Evolutionary conservation across 2,797 vertebrate genomes (phyloP).

Genomic region (Toxotes lorentzi): DNA sequence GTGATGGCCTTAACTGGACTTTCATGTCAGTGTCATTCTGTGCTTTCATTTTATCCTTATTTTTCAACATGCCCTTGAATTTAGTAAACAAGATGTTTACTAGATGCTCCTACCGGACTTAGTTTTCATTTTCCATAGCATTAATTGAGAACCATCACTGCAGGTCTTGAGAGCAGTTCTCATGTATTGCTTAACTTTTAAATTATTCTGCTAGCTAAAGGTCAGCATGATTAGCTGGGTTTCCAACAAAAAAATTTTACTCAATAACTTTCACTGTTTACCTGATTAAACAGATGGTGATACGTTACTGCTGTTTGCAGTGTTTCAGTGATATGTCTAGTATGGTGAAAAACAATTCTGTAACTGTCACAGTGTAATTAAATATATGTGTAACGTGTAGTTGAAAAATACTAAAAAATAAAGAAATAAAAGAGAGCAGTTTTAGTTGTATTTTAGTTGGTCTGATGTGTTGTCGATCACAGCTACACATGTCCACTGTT

Average conservation of each 20-base stretch:
- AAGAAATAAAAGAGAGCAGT: not conserved
- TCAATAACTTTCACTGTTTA: too few relatives aligned
- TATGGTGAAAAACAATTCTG: not conserved
- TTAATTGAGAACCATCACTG: too few relatives aligned
- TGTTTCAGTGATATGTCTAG: not conserved
- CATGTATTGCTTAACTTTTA: too few relatives aligned
- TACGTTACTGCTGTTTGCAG: not conserved
- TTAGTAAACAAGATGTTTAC: conserved; percentile 30
- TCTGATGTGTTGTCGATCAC: not conserved
- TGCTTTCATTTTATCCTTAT: conserved; percentile 39
- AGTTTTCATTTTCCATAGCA: too few relatives aligned
- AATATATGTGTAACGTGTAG: not conserved
- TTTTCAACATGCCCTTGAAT: conserved; percentile 53
- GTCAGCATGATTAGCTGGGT: too few relatives aligned
- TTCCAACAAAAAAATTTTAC: too few relatives aligned
- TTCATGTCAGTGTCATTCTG: conserved; percentile 49
- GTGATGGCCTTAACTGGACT: conserved; percentile 43
- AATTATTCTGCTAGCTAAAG: too few relatives aligned
- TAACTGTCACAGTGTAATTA: too few relatives aligned
- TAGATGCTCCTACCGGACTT: too few relatives aligned
- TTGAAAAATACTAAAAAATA: not conserved
- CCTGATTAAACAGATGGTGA: not conserved
- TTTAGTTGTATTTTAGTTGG: not conserved
- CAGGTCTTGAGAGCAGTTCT: too few relatives aligned
- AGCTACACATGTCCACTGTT: too few relatives aligned